phyloP scores from a whole-genome alignment of 2,113 vertebrate genomes.

The Centropus unirufus region DNA sequence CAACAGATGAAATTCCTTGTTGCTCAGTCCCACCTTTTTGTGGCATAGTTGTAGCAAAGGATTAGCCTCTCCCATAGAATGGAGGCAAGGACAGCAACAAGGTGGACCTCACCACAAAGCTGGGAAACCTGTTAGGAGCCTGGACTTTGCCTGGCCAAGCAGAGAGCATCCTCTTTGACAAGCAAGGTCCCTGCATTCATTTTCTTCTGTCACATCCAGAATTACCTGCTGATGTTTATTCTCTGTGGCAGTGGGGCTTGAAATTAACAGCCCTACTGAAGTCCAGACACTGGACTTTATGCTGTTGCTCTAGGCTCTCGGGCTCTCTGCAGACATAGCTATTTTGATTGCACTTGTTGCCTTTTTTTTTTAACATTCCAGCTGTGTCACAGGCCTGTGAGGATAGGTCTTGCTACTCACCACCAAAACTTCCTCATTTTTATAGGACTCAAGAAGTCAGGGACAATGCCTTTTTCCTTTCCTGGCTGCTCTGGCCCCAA shows the following conservation, averaged over 20 bases:
- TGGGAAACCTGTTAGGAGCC: neutral
- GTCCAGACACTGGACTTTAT: neutral
- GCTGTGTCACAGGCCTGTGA: neutral
- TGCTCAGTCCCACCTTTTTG: neutral
- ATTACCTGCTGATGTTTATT: neutral
- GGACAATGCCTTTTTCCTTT: neutral
- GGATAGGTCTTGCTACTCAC: neutral
- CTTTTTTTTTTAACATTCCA: neutral
- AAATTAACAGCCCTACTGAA: neutral
- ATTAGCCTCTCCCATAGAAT: neutral
- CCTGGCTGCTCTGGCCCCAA: neutral
- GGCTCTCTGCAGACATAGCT: neutral
- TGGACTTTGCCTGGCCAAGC: neutral
- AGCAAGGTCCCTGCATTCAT: neutral
- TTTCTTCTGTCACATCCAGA: neutral
- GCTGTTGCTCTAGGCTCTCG: neutral
- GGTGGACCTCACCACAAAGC: neutral
- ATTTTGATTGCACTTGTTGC: neutral
- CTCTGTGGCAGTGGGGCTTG: neutral
- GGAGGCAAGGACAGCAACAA: neutral
- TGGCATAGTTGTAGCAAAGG: neutral
- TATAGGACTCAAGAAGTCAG: accelerated
- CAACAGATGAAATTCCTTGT: neutral
- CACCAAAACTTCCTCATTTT: neutral
- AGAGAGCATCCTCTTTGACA: accelerated